Conservation (phyloP, 2,888 invertebrate species). For the Chelonus formosanus region DNA sequence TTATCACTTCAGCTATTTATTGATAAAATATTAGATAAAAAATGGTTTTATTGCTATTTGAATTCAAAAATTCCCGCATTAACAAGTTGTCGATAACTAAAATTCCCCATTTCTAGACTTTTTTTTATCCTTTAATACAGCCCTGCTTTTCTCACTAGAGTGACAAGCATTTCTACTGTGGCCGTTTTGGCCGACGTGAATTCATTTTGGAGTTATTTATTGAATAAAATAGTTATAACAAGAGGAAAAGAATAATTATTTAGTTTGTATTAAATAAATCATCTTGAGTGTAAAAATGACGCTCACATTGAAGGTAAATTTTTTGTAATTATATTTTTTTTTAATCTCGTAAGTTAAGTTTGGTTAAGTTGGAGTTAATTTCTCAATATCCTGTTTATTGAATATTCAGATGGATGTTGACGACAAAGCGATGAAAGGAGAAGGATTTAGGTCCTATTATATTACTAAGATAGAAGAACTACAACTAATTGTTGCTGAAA, state of each 20-base stretch:
- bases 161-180: too few species aligned
- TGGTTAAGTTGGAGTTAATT: conserved; percentile 10
- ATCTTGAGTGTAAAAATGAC: conserved; percentile 52
- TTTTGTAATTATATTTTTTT: conserved; percentile 3
- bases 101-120: too few species aligned
- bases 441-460: conserved; percentile 95
- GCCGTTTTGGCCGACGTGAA: too few species aligned
- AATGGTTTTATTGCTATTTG: too few species aligned
- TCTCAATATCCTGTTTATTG: conserved; percentile 11
- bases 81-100: too few species aligned
- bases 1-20: too few species aligned
- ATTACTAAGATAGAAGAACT: conserved; percentile 98
- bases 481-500: conserved; percentile 95
- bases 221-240: background rate
- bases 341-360: conserved; percentile 4
- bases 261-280: too few species aligned
- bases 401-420: conserved; percentile 77
- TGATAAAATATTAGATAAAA: too few species aligned
- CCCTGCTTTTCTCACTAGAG: too few species aligned
- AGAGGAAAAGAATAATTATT: background rate
- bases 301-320: conserved; percentile 57
- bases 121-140: too few species aligned
- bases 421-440: conserved; percentile 73
- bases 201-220: background rate
- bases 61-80: too few species aligned